A percentile compares a stretch with the other conserved stretches of the same genome.
phyloP scores from a whole-genome alignment of 2,797 vertebrate species.

The Xiphorhynchus erythropygius region DNA sequence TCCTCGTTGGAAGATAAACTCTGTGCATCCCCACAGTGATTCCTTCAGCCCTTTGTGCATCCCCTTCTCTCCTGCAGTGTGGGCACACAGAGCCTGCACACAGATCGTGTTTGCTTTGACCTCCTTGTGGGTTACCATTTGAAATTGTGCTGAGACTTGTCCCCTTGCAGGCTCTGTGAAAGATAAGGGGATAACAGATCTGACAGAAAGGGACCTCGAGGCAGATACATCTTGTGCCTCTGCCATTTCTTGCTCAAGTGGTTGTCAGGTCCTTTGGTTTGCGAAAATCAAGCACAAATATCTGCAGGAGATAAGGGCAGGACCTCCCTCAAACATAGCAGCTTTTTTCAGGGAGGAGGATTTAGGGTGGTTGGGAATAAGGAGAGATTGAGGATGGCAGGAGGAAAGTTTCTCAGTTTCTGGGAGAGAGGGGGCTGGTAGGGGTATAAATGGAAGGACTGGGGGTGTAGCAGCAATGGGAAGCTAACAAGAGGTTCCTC shows the following conservation, averaged over 20 bases:
- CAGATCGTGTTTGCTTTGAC: not conserved
- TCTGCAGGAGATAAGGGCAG: not conserved
- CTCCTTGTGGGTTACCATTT: not conserved
- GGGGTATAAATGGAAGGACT: not conserved
- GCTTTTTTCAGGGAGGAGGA: not conserved
- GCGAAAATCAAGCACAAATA: not conserved
- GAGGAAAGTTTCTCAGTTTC: not conserved
- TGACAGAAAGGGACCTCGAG: not conserved
- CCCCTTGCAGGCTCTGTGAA: not conserved
- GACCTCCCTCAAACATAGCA: not conserved
- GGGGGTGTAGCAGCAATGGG: not conserved
- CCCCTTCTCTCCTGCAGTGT: not conserved
- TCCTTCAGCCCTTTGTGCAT: not conserved
- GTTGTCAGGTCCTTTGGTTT: not conserved
- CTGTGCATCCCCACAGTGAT: fast-evolving
- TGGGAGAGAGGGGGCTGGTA: not conserved
- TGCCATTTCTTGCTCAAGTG: not conserved
- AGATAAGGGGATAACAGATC: not conserved
- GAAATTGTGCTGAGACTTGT: not conserved
- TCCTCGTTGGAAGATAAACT: not conserved
- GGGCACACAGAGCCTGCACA: not conserved
- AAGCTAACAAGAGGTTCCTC: not conserved
- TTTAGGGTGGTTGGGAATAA: not conserved
- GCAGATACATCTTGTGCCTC: fast-evolving
- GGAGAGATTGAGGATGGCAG: not conserved